A percentile compares a stretch with the other conserved stretches of the same genome.
Evolutionary conservation across 2,888 invertebrate species (phyloP).

Genomic region (Neelides folsomi): DNA sequence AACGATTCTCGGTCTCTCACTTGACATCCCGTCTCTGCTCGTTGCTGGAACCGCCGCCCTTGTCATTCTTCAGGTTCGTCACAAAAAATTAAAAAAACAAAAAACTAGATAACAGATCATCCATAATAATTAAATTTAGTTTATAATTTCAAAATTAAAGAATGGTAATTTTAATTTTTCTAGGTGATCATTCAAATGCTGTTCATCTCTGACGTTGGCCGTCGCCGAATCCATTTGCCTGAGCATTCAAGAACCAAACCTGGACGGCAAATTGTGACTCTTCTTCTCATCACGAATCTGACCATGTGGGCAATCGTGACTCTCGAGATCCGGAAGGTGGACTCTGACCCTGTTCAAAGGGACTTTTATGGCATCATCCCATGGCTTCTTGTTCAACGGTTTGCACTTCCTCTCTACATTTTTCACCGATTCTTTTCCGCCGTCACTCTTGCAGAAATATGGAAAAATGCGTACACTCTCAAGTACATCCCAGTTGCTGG

Average conservation of each 20-base stretch:
- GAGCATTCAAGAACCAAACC: constrained; percentile 90
- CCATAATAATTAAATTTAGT: not conserved
- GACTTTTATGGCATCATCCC: constrained; percentile 85
- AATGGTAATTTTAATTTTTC: constrained; percentile 5
- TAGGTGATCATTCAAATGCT: constrained; percentile 81
- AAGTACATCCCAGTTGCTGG: constrained; percentile 33
- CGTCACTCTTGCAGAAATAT: constrained; percentile 85
- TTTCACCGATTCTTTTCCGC: constrained; percentile 94
- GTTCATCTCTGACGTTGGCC: constrained; percentile 83
- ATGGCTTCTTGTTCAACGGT: constrained; percentile 84
- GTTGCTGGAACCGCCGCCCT: constrained; percentile 58
- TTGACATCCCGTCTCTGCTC: constrained; percentile 65
- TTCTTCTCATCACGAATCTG: constrained; percentile 85
- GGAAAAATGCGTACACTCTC: constrained; percentile 77
- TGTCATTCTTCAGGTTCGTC: constrained; percentile 65
- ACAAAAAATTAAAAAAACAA: not conserved
- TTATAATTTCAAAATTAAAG: not conserved
- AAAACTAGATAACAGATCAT: not conserved
- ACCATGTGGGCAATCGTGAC: constrained; percentile 95
- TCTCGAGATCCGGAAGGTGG: constrained; percentile 85
- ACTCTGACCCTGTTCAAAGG: constrained; percentile 74
- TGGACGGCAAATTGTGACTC: constrained; percentile 87
- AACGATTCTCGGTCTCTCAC: constrained; percentile 64
- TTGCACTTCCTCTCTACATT: constrained; percentile 85
- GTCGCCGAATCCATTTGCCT: constrained; percentile 76